Conservation (phyloP, 64 coral and sea anemone species). For the Trachythela sp. region DNA sequence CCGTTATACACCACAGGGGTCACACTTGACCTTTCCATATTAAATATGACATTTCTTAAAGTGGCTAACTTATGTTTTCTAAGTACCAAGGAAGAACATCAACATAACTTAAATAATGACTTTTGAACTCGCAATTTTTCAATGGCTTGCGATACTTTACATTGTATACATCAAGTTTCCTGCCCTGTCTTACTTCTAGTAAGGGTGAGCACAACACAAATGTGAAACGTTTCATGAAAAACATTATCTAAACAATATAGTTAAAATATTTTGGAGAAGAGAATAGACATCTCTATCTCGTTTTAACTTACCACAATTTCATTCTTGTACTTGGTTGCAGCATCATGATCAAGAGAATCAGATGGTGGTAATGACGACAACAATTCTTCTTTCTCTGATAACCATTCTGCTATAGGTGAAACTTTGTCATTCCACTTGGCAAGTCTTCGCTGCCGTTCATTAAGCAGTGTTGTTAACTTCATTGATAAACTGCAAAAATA, state of each 20-base stretch:
- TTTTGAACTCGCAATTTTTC: no score
- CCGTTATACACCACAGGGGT: neutral
- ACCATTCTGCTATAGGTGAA: neutral
- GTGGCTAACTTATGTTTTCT: no score
- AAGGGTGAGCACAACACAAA: no score
- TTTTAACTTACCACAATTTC: constrained; percentile 16
- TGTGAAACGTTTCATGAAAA: no score
- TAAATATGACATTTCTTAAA: neutral
- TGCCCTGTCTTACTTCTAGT: neutral
- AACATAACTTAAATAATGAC: no score
- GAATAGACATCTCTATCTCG: no score
- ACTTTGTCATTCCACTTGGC: neutral
- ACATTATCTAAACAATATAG: no score
- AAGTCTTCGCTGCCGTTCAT: neutral
- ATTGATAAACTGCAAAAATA: neutral
- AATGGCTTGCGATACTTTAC: neutral
- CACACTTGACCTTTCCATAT: neutral
- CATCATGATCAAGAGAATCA: neutral
- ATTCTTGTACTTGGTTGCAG: neutral
- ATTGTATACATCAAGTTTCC: neutral
- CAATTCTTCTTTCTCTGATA: neutral
- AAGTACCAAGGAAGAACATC: no score
- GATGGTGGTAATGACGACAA: neutral
- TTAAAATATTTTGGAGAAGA: no score
- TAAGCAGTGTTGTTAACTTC: neutral